Base-by-base conservation (phyloP, 2,888 invertebrate genomes). In the Pycnomerus fuliginosus region DNA sequence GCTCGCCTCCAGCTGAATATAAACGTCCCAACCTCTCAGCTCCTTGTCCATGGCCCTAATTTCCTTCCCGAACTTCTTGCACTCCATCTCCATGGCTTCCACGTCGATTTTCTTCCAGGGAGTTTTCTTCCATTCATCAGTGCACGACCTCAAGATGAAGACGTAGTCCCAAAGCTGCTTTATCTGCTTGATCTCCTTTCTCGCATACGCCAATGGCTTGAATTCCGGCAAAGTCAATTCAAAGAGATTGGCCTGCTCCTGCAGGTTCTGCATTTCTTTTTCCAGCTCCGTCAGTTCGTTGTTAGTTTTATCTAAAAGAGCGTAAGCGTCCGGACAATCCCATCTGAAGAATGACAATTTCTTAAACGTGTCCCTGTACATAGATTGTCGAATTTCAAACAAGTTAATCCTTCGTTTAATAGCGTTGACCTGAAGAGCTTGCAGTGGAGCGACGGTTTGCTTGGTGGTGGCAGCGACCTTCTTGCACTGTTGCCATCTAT, bases 21-120 rank as follows among this genome's bases (percentile, higher is more conserved):
- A 96, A 2, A 91, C 84, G 44, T 90, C 86, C 90, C 85, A 85
- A 34, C 59, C 65, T 66, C 89, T 80, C 67, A 90, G 79, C 51
- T 90, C 89, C 61, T 93, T 92, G 47, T 90, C 85, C 61, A 95
- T 73, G 17, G 77, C 80, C 55, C 90, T 77, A 16, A 92, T 70
- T 57, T 93, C 92, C 64, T 92, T 92, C 1, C 87, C 84, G 65
- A 94, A 90, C 58, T 89, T 86, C 70, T 96, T 96, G 34, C 73
- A 94, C 65, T 95, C 94, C 70, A 90, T 85, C 65, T 96, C 95
- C 90, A 96, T 93, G 37, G 83, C 83, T 62, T 96, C 96, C 1
- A 94, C 90, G 61, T 96, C 93, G 45, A 96, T 91, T 65, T 90
- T 89, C 64, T 87, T 87, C 96, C 96, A 97, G 0, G 87, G 83